Conservation (phyloP, 2,888 invertebrate species). For the Drosophila yooni region DNA sequence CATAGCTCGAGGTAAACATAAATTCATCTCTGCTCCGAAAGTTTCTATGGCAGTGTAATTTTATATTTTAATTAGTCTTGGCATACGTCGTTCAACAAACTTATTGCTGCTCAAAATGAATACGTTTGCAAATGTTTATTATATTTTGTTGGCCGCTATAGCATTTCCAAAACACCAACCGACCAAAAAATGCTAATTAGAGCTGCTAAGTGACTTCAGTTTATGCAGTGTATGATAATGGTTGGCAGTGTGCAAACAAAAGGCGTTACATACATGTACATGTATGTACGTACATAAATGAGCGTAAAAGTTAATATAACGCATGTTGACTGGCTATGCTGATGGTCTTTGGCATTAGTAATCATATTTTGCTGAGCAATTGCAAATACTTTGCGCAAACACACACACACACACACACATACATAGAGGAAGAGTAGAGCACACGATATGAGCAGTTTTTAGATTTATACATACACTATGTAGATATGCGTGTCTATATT, state of each 20-base stretch:
- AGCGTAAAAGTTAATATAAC: conserved; percentile 65
- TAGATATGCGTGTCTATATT: conserved; percentile 39
- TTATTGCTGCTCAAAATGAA: not conserved
- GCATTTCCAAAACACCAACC: not conserved
- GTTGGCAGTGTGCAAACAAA: conserved; percentile 54
- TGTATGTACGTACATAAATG: conserved; percentile 9
- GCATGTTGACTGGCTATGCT: conserved; percentile 52
- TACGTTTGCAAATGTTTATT: not conserved
- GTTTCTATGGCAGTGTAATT: not conserved
- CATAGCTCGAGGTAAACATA: not conserved
- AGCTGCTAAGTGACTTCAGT: conserved; percentile 19
- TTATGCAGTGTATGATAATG: conserved; percentile 42
- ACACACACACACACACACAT: conserved; percentile 9
- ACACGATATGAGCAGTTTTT: conserved; percentile 73
- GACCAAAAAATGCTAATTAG: not conserved
- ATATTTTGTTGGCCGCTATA: too few relatives aligned
- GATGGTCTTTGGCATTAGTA: conserved; percentile 73
- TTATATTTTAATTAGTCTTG: not conserved
- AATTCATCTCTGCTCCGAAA: not conserved
- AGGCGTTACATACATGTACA: conserved; percentile 16
- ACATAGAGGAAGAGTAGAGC: not conserved
- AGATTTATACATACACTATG: conserved; percentile 64
- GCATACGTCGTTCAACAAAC: not conserved
- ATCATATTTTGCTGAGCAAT: conserved; percentile 78
- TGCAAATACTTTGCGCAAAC: conserved; percentile 57